These are phyloP conservation scores for Lepeophtheirus salmonis DNA, from an alignment of 1,140 invertebrate genomes.

Conservation along the genomic window DNA sequence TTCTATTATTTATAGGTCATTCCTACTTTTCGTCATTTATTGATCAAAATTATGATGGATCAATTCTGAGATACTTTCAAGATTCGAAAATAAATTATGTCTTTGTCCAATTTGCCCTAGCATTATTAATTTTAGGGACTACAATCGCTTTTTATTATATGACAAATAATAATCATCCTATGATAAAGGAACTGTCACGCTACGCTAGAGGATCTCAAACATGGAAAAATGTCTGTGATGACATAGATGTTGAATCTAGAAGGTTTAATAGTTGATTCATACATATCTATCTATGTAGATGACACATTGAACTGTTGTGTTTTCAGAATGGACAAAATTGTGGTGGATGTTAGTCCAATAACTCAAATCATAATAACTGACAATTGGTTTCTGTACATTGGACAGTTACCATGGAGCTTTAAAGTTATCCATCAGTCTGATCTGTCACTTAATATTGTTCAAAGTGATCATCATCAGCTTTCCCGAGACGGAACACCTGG, in stretches of 20 bases:
- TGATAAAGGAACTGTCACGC: neutral
- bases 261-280: no score
- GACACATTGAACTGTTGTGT: conserved; percentile 17
- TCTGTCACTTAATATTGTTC: conserved; percentile 46
- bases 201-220: neutral
- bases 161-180: neutral
- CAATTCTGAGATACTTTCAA: neutral
- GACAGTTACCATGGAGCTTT: conserved; percentile 42
- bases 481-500: conserved; percentile 27
- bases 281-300: no score
- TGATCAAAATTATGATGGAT: neutral
- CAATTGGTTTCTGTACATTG: conserved; percentile 73
- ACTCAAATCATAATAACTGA: conserved; percentile 54
- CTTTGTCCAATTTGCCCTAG: neutral
- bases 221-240: neutral
- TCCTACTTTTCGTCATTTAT: neutral
- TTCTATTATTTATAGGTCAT: neutral
- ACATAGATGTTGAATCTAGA: neutral
- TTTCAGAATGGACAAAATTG: conserved; percentile 49
- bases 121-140: neutral
- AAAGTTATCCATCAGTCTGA: conserved; percentile 55
- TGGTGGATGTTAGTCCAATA: conserved; percentile 43
- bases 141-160: neutral
- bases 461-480: conserved; percentile 42
- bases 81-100: neutral